Conservation (phyloP, 2,797 vertebrate genomes). For the Tarsius wallacei region DNA sequence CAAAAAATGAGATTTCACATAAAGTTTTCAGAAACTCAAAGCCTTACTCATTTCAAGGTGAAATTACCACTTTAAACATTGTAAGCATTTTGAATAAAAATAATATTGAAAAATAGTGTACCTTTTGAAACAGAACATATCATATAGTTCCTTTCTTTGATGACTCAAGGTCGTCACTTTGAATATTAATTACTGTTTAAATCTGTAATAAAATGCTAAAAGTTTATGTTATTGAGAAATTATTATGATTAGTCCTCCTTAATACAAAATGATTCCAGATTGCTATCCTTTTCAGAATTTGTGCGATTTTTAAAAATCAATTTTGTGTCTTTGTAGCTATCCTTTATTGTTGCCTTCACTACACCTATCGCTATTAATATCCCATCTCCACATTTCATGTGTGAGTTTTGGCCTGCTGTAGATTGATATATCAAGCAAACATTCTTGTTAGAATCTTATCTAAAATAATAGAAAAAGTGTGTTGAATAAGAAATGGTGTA, state of each 20-base stretch:
- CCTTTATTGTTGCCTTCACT: neutral
- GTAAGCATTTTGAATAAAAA: neutral
- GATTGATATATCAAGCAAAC: neutral
- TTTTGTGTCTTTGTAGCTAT: neutral
- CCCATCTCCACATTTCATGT: neutral
- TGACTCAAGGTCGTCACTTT: constrained; percentile 22
- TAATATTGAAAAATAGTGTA: neutral
- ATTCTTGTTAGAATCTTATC: neutral
- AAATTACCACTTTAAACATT: constrained; percentile 37
- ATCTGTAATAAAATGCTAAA: neutral
- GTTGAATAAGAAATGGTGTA: neutral
- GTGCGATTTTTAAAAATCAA: neutral
- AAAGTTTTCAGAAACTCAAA: constrained; percentile 44
- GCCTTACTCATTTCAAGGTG: neutral
- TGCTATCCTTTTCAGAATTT: neutral
- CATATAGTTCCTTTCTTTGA: constrained; percentile 16
- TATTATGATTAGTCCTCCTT: neutral
- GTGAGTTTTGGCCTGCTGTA: neutral
- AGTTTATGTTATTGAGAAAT: neutral
- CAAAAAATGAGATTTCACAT: neutral
- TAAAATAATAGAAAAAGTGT: neutral
- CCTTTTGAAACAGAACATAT: neutral
- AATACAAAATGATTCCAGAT: neutral
- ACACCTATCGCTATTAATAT: neutral
- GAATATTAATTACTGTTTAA: constrained; percentile 22